Evolutionary conservation across 2,797 vertebrate genomes (phyloP), one percentile per base, ranked within the genome.

Genomic region (Mycteria americana): DNA sequence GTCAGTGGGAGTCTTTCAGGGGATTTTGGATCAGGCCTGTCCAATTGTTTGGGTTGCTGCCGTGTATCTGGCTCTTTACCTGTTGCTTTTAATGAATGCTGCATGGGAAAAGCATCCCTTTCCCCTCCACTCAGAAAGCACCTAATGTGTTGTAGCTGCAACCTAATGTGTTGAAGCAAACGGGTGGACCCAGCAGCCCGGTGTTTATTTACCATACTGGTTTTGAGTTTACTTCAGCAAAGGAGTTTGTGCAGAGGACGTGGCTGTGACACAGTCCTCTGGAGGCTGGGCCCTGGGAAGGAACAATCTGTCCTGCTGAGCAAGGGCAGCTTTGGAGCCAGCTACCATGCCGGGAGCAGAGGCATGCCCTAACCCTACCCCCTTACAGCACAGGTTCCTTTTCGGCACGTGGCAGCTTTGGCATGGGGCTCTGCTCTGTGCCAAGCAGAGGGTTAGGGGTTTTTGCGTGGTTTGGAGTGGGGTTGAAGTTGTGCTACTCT

Each of bases 101-200:
- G 27, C 43, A 70, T 4, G 4, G 24, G 45, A 65, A 70, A 70
- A 75, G 7, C 8, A 27, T 33, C 1, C 0, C 4, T 39, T 75
- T 81, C 35, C 50, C 11, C 28, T 46, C 45, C 3, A 1, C 64
- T 84, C 33, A 77, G 73, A 54, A 89, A 73, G 43, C 24, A 65
- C 39, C 30, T 59, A 9, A 30, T 13, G 7, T 24, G 3, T 15
- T 68, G 57, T 45, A 79, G 53, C 75, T 70, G 37, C 59, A 63
- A 2, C 51, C 51, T 35, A 4, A 53, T 17, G 10, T 21, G 25
- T 28, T 81, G 69, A 72, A 73, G 30, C 0, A 9, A 72, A 78
- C 0, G 1, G 23, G 18, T 35, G 12, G 30, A 18, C 17, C 18
- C 54, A 64, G 43, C 31, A 91, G 74, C 18, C 24, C 1, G 3